Base-by-base conservation (phyloP, 1,140 invertebrate genomes). In the Ceratosolen fusciceps region DNA sequence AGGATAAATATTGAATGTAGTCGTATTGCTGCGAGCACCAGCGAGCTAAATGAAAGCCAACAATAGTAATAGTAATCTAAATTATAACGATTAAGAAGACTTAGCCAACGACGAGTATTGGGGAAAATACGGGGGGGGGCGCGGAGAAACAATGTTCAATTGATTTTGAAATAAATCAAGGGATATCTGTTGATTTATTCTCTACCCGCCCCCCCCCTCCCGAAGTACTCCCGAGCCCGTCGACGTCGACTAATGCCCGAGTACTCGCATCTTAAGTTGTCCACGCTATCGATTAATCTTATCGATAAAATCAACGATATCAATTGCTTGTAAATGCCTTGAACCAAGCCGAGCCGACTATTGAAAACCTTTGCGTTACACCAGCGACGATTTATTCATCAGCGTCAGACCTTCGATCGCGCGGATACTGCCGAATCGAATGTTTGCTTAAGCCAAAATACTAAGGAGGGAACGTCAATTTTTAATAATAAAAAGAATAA, bases 261-360 rank as follows among this genome's bases (percentile, higher is more conserved):
- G 34, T 67, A 54, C 73, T 49, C 62, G 60, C 43, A 72, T 78
- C 47, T 67, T 9, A 71, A 72, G 34, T 62, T 62, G 70, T 43
- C 54, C 47, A 37, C 31, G 26, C 56, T 19, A 43, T 60, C 77
- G 60, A 76, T 76, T 76, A 76, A 76, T 76, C 62, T 76, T 76
- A 76, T 67, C 74, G 74, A 76, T 76, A 76, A 67, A 76, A 76
- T 76, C 74, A 76, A 76, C 26, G 62, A 60, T 76, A 76, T 76
- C 74, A 76, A 76, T 76, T 76, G 74, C 74, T 68, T 31, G 60
- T 67, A 76, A 76, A 76, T 29, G 74, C 74, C 47, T 76, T 37
- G 31, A 31, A n/a, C n/a, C n/a, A n/a, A n/a, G n/a, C n/a, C 60
- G 47, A 67, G 37, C 43, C 47, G 49, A 21, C 47, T 76, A 43